Evolutionary conservation across 2,888 invertebrate species (phyloP), one percentile per base, ranked within the genome.

Genomic region (Dendrolimus pini): DNA sequence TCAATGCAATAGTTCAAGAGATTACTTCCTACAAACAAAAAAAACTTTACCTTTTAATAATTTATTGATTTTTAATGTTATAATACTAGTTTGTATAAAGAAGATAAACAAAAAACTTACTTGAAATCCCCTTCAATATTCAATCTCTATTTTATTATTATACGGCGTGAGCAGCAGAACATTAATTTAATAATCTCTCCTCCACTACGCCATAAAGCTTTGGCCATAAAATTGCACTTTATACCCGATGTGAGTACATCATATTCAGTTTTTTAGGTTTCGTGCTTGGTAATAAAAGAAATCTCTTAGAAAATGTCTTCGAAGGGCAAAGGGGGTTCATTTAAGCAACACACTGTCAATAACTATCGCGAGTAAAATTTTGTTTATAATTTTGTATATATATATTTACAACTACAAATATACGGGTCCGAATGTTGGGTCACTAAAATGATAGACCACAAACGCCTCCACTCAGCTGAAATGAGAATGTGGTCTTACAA

Each of bases 251-350:
- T 80, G 76, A 80, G 83, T 82, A 82, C 82, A 83, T 86, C 82
- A 82, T 81, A 83, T 78, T 75, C 72, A 68, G 73, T 71, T 75
- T 75, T 76, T 74, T 77, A 71, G 67, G 73, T 81, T 80, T 77
- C 89, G 87, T 87, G 89, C 80, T 72, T 70, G 63, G 89, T 85
- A 89, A 88, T 88, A 91, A 90, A 89, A 85, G 81, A 78, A 83
- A 89, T 88, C 87, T 84, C 89, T 91, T 90, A 85, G 86, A 80
- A 83, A 85, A 79, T 84, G 84, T 86, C 85, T 79, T 77, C 68
- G 69, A 61, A 65, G 68, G 66, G 54, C 61, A 63, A 77, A 78
- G 82, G 80, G 78, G 74, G 73, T 79, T 78, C 72, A 63, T 69
- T 60, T 70, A 58, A 59, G 74, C 59, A 71, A 82, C 74, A 82